Evolutionary conservation across 2,888 invertebrate species (phyloP).

Genomic region (Eulithis testata): DNA sequence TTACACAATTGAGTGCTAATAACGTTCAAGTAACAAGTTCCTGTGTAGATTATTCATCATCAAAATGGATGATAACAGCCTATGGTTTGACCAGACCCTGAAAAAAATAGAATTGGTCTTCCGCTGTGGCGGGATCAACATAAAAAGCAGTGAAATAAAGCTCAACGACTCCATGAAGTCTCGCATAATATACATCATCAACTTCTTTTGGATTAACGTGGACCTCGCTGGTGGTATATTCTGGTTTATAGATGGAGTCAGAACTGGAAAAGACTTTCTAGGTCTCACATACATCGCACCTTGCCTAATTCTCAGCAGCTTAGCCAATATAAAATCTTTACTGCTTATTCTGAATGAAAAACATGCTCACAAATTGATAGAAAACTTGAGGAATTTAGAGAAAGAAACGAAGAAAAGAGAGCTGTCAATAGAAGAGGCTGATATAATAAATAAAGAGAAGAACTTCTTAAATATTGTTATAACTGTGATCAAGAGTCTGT

Average conservation of each 20-base stretch:
- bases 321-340: slow-evolving; percentile 41
- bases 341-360: slow-evolving; percentile 47
- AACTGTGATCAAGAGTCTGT: slow-evolving; percentile 50
- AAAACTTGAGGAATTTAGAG: slow-evolving; percentile 50
- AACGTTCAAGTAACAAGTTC: no score
- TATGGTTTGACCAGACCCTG: no score
- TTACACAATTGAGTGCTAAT: no score
- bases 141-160: no score
- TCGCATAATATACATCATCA: slow-evolving; percentile 49
- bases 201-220: slow-evolving; percentile 52
- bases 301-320: slow-evolving; percentile 49
- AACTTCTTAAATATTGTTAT: slow-evolving; percentile 53
- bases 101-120: no score
- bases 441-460: slow-evolving; percentile 48
- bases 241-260: slow-evolving; percentile 52
- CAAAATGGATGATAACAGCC: no score
- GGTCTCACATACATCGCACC: slow-evolving; percentile 56
- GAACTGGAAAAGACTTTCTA: slow-evolving; percentile 49
- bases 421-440: slow-evolving; percentile 38
- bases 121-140: no score
- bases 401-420: slow-evolving; percentile 29
- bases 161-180: not conserved
- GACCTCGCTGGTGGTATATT: slow-evolving; percentile 51
- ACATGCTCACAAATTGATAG: slow-evolving; percentile 45
- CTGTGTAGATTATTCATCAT: no score